Evolutionary conservation across 2,888 invertebrate genomes (phyloP), one percentile per base, ranked within the genome.

Genomic region (Agelastica alni): DNA sequence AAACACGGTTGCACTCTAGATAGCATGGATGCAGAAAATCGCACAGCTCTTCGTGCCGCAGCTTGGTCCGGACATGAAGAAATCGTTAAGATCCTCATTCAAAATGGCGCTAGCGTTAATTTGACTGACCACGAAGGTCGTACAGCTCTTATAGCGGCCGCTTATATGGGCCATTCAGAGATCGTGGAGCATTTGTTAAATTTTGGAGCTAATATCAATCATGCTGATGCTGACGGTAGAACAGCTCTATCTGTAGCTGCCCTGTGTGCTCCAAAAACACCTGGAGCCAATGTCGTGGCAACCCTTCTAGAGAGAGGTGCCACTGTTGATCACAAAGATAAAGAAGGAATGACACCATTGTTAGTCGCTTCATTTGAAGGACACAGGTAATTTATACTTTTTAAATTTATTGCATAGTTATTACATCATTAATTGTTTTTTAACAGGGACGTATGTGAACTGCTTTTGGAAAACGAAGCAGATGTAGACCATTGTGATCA

Each of bases 51-150:
- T 49, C 84, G 95, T 32, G 91, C 92, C 37, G 94, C 94, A 0
- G 91, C 94, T 0, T 96, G 96, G 96, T 94, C 94, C 30, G 96
- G 96, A 0, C 94, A 96, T 77, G 89, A 89, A 66, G 88, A 90
- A 63, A 91, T 91, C 37, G 87, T 91, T 1, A 83, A 85, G 61
- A 85, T 87, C 3, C 80, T 92, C 10, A 79, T 91, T 36, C 85
- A 87, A 52, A 85, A 89, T 43, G 89, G 90, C 0, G 91, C 92
- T 0, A 84, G 83, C 65, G 87, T 91, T 0, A 92, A 92, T 75
- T 82, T 86, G 14, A 89, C 92, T 2, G 96, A 96, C 77, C 88
- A 90, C 20, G 93, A 94, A 73, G 93, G 76, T 53, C 84, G 96
- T 61, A 96, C 96, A 0, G 93, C 96, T 0, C 81, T 96, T 34